These are phyloP conservation scores for Mastomys coucha DNA, from an alignment of 2,113 vertebrate species.

Conservation along the genomic window DNA sequence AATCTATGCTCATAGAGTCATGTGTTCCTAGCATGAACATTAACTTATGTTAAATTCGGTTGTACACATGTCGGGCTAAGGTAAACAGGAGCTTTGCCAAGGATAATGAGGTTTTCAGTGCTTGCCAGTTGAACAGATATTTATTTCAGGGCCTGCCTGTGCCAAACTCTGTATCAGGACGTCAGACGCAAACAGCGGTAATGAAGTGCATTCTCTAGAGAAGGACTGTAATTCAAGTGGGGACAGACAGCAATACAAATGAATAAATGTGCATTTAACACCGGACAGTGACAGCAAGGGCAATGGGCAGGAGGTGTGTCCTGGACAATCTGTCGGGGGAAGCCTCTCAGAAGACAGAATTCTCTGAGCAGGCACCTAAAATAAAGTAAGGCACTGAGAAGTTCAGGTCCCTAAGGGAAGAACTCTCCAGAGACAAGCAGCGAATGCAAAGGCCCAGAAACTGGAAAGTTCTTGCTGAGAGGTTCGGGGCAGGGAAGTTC, in stretches of 20 bases:
- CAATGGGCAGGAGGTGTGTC: not conserved
- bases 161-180: not conserved
- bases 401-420: not conserved
- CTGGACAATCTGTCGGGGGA: not conserved
- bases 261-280: not conserved
- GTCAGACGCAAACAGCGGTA: not conserved
- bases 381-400: conserved; percentile 2
- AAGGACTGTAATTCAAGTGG: not conserved
- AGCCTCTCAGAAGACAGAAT: not conserved
- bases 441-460: not conserved
- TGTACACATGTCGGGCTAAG: not conserved
- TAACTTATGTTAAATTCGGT: conserved; percentile 53
- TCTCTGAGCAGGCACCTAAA: conserved; percentile 39
- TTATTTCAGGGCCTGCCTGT: conserved; percentile 19
- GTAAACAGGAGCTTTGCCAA: conserved; percentile 10
- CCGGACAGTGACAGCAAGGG: not conserved
- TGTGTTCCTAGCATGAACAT: conserved; percentile 40
- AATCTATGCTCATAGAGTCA: conserved; percentile 76
- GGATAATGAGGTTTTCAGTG: not conserved
- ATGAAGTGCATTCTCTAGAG: conserved; percentile 7
- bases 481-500: not conserved
- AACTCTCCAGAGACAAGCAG: not conserved
- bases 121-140: conserved; percentile 15
- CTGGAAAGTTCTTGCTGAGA: not conserved
- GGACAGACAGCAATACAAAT: conserved; percentile 40